phyloP scores from a whole-genome alignment of 2,113 vertebrate species.

The Cathartes aura region DNA sequence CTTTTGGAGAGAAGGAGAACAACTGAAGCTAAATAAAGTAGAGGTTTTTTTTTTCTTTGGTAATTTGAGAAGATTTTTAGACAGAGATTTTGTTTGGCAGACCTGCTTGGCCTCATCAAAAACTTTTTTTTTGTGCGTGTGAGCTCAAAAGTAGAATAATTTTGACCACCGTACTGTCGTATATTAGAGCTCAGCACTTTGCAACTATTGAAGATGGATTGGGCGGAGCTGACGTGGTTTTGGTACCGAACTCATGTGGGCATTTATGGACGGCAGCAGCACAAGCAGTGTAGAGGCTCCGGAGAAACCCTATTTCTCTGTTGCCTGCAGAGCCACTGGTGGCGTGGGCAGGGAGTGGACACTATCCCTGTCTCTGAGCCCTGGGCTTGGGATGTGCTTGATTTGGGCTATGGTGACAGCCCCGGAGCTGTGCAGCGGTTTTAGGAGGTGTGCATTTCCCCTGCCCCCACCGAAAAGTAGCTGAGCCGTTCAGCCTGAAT shows the following conservation, averaged over 20 bases:
- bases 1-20: not conserved
- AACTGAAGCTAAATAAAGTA: not conserved
- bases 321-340: not conserved
- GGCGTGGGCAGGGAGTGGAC: not conserved
- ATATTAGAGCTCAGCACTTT: not conserved
- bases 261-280: not conserved
- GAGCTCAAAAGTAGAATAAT: not conserved
- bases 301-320: not conserved
- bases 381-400: not conserved
- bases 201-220: not conserved
- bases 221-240: not conserved
- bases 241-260: accelerated
- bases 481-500: not conserved
- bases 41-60: not conserved
- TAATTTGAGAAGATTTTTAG: not conserved
- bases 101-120: not conserved
- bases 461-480: not conserved
- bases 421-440: not conserved
- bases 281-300: not conserved
- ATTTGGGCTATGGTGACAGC: not conserved
- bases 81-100: not conserved
- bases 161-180: not conserved
- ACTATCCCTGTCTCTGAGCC: not conserved
- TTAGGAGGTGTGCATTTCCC: not conserved
- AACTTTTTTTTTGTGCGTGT: not conserved